phyloP scores from a whole-genome alignment of 2,113 vertebrate genomes.

The Paramisgurnus dabryanus region DNA sequence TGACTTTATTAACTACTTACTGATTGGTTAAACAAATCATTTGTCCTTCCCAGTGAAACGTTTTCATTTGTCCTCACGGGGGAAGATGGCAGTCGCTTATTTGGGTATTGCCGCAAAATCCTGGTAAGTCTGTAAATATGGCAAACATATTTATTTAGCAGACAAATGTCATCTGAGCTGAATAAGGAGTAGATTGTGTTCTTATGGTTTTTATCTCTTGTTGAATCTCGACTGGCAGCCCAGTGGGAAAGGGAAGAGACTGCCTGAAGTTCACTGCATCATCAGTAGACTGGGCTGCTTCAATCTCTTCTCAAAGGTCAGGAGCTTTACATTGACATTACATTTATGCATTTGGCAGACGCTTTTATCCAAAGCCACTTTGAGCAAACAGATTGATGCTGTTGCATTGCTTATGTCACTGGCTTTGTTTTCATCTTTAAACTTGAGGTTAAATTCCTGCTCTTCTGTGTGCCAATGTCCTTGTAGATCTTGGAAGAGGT shows the following conservation, averaged over 20 bases:
- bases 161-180: neutral
- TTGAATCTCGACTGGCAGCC: constrained; percentile 59
- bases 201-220: neutral
- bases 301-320: constrained; percentile 98
- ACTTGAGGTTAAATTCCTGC: neutral
- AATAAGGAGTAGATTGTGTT: too few species aligned
- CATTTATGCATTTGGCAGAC: too few species aligned
- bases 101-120: constrained; percentile 97
- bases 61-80: constrained; percentile 97
- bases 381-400: too few species aligned
- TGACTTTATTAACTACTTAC: neutral
- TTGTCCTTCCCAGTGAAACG: constrained; percentile 83
- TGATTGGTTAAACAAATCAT: neutral
- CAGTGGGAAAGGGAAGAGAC: constrained; percentile 90
- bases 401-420: too few species aligned
- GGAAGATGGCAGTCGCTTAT: constrained; percentile 96
- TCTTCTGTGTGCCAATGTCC: neutral
- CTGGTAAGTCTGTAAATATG: constrained; percentile 80
- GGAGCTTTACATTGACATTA: constrained; percentile 10
- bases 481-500: constrained; percentile 93
- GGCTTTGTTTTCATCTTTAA: too few species aligned
- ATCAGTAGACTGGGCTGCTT: constrained; percentile 96
- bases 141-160: constrained; percentile 4
- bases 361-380: too few species aligned
- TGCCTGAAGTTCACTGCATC: constrained; percentile 96